Conservation (phyloP, 53 echinoderm and acorn worm genomes). For the Arbacia lixula region DNA sequence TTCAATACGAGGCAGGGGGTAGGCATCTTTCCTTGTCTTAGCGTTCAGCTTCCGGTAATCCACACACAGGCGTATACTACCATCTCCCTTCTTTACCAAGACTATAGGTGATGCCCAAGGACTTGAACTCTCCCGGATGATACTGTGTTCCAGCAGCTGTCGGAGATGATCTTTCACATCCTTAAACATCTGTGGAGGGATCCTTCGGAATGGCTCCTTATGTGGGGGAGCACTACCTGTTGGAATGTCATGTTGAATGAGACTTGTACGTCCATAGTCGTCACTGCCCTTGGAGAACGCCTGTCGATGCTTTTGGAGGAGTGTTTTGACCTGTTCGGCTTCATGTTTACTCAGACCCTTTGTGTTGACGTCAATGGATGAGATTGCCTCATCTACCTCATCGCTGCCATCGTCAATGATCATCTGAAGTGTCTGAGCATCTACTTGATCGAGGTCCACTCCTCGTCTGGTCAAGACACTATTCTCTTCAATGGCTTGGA, state of each 20-base stretch:
- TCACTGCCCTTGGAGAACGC: slow-evolving; percentile 16
- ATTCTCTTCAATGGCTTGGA: background rate
- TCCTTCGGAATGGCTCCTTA: slow-evolving; percentile 23
- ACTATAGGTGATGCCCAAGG: slow-evolving; percentile 51
- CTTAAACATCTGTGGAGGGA: slow-evolving; percentile 30
- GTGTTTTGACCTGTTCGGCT: background rate
- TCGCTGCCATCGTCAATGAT: background rate
- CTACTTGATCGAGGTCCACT: background rate
- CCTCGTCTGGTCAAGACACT: background rate
- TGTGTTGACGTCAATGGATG: background rate
- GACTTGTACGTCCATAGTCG: slow-evolving; percentile 44
- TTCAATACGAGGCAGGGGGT: slow-evolving; percentile 17
- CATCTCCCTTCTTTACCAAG: slow-evolving; percentile 27
- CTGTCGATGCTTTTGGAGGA: background rate
- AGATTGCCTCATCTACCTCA: background rate
- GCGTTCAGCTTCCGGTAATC: slow-evolving; percentile 38
- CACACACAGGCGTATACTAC: slow-evolving; percentile 37
- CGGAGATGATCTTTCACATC: slow-evolving; percentile 44
- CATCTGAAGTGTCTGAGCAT: slow-evolving; percentile 15
- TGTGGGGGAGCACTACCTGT: slow-evolving; percentile 33
- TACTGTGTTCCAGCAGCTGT: slow-evolving; percentile 17
- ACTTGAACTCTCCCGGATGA: slow-evolving; percentile 21
- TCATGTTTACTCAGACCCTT: background rate
- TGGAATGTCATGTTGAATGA: slow-evolving; percentile 21
- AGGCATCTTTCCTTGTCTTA: slow-evolving; percentile 16